Evolutionary conservation across 2,113 vertebrate genomes (phyloP).

Genomic region (Aptenodytes patagonicus): DNA sequence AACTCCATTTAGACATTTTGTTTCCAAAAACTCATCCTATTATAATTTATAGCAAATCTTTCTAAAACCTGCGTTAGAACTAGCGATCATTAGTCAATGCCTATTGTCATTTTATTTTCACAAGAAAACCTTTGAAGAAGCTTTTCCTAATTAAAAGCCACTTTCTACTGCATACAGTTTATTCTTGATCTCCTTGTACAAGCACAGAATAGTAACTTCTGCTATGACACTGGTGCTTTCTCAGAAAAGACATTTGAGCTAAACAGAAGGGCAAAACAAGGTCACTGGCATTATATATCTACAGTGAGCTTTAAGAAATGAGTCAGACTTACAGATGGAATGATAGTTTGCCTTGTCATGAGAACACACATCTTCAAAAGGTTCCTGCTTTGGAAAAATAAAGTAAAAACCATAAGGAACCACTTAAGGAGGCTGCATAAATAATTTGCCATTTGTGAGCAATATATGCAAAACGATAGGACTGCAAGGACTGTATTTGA

Average conservation of each 20-base stretch:
- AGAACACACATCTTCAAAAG: constrained; percentile 58
- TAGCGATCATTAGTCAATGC: background rate
- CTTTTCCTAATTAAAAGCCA: background rate
- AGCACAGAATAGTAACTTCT: background rate
- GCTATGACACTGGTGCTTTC: background rate
- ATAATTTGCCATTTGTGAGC: constrained; percentile 73
- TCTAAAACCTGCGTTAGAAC: background rate
- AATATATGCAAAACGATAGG: constrained; percentile 67
- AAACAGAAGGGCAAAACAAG: constrained; percentile 16
- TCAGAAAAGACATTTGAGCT: background rate
- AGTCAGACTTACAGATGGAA: constrained; percentile 28
- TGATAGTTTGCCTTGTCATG: constrained; percentile 43
- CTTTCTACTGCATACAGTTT: background rate
- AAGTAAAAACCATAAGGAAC: constrained; percentile 66
- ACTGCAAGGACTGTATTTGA: constrained; percentile 65
- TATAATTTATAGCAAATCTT: background rate
- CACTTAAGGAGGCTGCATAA: constrained; percentile 66
- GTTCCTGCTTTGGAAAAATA: constrained; percentile 64
- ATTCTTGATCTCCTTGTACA: background rate
- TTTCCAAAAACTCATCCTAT: background rate
- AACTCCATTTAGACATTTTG: background rate
- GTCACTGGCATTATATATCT: background rate
- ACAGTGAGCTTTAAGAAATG: background rate
- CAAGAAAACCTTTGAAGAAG: background rate
- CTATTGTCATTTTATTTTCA: background rate